phyloP scores from a whole-genome alignment of 1,140 invertebrate genomes.

The Hycleus cichorii region DNA sequence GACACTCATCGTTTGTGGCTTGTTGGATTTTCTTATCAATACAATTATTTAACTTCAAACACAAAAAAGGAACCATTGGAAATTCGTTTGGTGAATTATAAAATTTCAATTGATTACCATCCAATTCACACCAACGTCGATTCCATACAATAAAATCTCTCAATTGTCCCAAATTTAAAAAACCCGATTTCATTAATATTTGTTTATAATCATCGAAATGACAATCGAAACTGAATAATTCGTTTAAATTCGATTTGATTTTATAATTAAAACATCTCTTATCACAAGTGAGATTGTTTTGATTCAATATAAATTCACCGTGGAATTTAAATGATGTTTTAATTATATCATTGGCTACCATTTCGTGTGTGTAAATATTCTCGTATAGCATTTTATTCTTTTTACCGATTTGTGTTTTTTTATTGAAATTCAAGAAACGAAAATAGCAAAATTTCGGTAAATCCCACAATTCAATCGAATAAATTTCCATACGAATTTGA shows the following conservation, averaged over 20 bases:
- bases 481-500: not conserved
- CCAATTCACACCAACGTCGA: slow-evolving; percentile 1
- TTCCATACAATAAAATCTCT: not conserved
- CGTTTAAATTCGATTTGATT: no score
- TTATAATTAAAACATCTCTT: no score
- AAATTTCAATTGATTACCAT: not conserved
- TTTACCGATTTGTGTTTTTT: no score
- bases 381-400: no score
- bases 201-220: not conserved
- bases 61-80: not conserved
- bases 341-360: no score
- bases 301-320: not conserved
- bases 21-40: not conserved
- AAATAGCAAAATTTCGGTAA: no score
- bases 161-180: not conserved
- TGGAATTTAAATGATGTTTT: not conserved
- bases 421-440: no score
- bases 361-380: no score
- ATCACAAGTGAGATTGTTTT: no score
- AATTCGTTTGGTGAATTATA: slow-evolving; percentile 1
- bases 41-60: not conserved
- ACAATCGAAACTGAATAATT: no score
- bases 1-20: not conserved
- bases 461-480: not conserved
- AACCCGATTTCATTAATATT: not conserved